Conservation (phyloP, 1,140 invertebrate species). For the Hestina assimilis region DNA sequence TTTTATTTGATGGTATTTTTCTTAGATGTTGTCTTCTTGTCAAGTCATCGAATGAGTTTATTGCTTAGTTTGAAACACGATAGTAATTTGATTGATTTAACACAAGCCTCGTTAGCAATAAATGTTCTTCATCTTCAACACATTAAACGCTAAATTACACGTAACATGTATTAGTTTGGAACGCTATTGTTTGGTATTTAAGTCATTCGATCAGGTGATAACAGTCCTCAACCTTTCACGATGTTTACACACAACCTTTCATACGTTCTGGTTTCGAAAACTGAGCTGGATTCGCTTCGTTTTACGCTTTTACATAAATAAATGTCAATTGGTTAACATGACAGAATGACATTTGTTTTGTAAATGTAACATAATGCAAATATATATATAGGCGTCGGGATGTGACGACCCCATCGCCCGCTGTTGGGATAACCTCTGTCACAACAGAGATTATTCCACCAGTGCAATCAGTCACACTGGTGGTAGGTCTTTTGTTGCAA, state of each 20-base stretch:
- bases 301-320: conserved; percentile 30
- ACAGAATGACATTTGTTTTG: conserved; percentile 9
- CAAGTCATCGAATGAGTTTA: no score
- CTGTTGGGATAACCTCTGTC: no score
- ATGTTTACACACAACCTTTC: conserved; percentile 52
- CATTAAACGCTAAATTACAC: neutral
- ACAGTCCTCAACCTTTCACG: conserved; percentile 68
- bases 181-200: conserved; percentile 50
- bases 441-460: no score
- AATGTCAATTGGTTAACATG: conserved; percentile 33
- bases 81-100: neutral
- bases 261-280: conserved; percentile 32
- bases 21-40: no score
- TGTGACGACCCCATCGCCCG: no score
- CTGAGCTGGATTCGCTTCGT: conserved; percentile 26
- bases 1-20: no score
- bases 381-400: no score
- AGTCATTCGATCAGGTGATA: conserved; percentile 65
- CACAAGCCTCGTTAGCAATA: neutral
- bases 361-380: conserved; percentile 7
- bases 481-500: no score
- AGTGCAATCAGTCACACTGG: no score
- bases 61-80: no score
- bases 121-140: neutral
- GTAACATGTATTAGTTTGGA: conserved; percentile 34